Percentiles rank a stretch among this genome's conserved stretches.
Conservation (phyloP, 64 coral and sea anemone genomes). For the Montipora cactus region DNA sequence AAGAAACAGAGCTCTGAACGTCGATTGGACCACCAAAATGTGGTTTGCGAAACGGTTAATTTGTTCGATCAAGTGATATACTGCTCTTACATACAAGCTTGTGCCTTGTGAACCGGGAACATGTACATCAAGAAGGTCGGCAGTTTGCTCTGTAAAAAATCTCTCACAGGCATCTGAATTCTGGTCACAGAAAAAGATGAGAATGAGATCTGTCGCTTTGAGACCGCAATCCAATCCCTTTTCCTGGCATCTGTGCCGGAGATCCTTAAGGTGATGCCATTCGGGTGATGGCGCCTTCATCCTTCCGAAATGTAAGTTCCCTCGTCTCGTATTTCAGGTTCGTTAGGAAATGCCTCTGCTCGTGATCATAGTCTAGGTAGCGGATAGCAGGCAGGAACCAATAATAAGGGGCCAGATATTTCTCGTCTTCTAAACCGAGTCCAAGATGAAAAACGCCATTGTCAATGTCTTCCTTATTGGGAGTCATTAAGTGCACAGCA, state of each 20-base stretch:
- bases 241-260: no score
- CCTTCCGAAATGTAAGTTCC: constrained; percentile 60
- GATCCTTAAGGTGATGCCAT: background rate
- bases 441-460: constrained; percentile 32
- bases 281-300: background rate
- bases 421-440: constrained; percentile 41
- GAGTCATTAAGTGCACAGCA: constrained; percentile 45
- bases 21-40: constrained; percentile 21
- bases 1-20: constrained; percentile 30
- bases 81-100: constrained; percentile 54
- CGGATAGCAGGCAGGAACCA: constrained; percentile 59
- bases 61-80: constrained; percentile 1
- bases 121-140: constrained; percentile 56
- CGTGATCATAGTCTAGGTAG: constrained; percentile 45
- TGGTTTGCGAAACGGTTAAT: background rate
- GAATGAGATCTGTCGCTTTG: no score
- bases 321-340: constrained; percentile 67
- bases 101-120: constrained; percentile 61
- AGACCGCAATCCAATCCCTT: no score
- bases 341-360: constrained; percentile 57
- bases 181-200: no score
- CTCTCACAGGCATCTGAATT: no score
- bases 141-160: background rate
- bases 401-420: constrained; percentile 63
- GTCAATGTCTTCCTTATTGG: background rate